A percentile compares a stretch with the other conserved stretches of the same genome.
Conservation (phyloP, 2,113 vertebrate species). For the Zosterops japonicus region DNA sequence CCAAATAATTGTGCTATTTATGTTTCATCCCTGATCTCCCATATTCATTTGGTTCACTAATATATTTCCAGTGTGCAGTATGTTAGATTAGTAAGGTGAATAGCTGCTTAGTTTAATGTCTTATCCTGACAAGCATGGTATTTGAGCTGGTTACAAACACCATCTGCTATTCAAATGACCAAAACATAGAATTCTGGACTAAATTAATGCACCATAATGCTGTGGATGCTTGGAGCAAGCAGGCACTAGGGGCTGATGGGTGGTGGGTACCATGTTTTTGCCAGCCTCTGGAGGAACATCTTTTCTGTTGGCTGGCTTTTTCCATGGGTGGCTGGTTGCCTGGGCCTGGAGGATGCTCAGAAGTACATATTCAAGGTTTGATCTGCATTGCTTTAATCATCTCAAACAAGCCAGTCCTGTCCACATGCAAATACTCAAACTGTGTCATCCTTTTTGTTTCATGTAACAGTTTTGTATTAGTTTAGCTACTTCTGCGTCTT, state of each 20-base stretch:
- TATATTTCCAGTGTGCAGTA: neutral
- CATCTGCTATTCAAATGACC: neutral
- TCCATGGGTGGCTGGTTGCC: neutral
- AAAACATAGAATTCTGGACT: neutral
- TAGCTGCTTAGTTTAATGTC: neutral
- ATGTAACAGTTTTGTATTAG: neutral
- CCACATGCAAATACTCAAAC: neutral
- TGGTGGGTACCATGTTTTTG: neutral
- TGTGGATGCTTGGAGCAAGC: neutral
- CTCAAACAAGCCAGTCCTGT: neutral
- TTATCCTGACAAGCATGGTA: neutral
- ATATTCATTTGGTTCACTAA: neutral
- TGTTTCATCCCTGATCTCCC: neutral
- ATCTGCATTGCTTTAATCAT: conserved; percentile 18
- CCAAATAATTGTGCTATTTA: neutral
- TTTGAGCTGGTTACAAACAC: neutral
- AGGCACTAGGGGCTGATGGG: neutral
- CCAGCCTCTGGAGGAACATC: neutral
- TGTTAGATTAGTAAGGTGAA: neutral
- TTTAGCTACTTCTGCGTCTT: neutral
- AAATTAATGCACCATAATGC: neutral
- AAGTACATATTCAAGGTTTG: neutral
- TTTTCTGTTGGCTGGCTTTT: neutral
- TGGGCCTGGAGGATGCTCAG: neutral
- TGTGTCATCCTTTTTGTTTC: neutral